Evolutionary conservation across 1,140 invertebrate genomes (phyloP).

Genomic region (Drosophila micromelanica): DNA sequence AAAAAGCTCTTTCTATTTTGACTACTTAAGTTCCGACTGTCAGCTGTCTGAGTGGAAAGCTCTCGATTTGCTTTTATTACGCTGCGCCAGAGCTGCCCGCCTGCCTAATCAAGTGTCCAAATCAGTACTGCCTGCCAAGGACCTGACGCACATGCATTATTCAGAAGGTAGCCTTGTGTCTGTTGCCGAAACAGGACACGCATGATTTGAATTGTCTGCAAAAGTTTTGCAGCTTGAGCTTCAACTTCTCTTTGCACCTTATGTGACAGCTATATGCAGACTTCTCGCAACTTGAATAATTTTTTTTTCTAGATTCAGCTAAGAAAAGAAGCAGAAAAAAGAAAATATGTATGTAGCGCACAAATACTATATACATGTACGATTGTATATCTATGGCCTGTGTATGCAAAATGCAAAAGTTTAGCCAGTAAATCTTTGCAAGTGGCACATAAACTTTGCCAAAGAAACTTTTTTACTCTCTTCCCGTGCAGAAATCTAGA

Average conservation of each 20-base stretch:
- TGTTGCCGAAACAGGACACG: slow-evolving; percentile 49
- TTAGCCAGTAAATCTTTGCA: slow-evolving; percentile 81
- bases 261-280: slow-evolving; percentile 56
- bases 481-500: slow-evolving; percentile 54
- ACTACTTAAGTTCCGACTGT: background rate
- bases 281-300: slow-evolving; percentile 54
- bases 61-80: slow-evolving; percentile 3
- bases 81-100: slow-evolving; percentile 26
- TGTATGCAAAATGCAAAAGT: slow-evolving; percentile 81
- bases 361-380: slow-evolving; percentile 14
- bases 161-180: slow-evolving; percentile 37
- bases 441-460: slow-evolving; percentile 81
- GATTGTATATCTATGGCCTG: slow-evolving; percentile 25
- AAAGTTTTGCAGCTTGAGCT: slow-evolving; percentile 44
- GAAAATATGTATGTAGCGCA: slow-evolving; percentile 8
- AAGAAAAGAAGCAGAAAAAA: slow-evolving; percentile 19
- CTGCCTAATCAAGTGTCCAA: slow-evolving; percentile 68
- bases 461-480: slow-evolving; percentile 71
- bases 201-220: slow-evolving; percentile 61
- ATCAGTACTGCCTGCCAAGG: slow-evolving; percentile 33
- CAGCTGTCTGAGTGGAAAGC: slow-evolving; percentile 10
- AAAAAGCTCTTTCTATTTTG: background rate
- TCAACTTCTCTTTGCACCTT: slow-evolving; percentile 56
- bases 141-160: slow-evolving; percentile 55
- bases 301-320: slow-evolving; percentile 46